A percentile compares a stretch with the other conserved stretches of the same genome.
Conservation (phyloP, 2,797 vertebrate species). For the Pantherophis alleghaniensis region DNA sequence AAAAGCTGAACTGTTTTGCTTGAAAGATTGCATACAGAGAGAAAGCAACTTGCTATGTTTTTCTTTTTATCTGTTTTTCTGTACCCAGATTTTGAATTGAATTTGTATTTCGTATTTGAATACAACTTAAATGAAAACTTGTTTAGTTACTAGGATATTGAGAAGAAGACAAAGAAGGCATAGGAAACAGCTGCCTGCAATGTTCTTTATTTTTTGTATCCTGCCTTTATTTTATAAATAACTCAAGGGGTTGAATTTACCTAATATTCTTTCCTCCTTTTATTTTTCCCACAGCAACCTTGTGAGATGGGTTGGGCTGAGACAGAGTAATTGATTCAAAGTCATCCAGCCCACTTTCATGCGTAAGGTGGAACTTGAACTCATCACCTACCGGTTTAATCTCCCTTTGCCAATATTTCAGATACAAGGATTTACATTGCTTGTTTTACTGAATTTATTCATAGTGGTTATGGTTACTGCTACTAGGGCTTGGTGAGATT, state of each 20-base stretch:
- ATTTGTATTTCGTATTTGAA: background rate
- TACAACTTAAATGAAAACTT: background rate
- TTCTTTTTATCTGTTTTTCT: background rate
- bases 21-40: background rate
- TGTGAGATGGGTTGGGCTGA: too few species aligned
- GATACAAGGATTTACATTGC: background rate
- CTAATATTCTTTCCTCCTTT: too few species aligned
- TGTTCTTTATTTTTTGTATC: background rate
- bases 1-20: background rate
- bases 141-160: background rate
- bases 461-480: background rate
- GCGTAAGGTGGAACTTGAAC: too few species aligned
- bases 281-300: too few species aligned
- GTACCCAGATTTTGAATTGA: background rate
- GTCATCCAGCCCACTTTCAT: too few species aligned
- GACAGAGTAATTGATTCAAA: too few species aligned
- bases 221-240: too few species aligned
- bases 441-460: background rate
- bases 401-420: background rate
- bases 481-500: background rate
- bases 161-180: background rate
- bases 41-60: background rate
- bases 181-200: background rate
- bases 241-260: too few species aligned
- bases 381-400: too few species aligned